A percentile compares a stretch with the other conserved stretches of the same genome.
Conservation (phyloP, 2,113 vertebrate genomes). For the Cephalopterus ornatus region DNA sequence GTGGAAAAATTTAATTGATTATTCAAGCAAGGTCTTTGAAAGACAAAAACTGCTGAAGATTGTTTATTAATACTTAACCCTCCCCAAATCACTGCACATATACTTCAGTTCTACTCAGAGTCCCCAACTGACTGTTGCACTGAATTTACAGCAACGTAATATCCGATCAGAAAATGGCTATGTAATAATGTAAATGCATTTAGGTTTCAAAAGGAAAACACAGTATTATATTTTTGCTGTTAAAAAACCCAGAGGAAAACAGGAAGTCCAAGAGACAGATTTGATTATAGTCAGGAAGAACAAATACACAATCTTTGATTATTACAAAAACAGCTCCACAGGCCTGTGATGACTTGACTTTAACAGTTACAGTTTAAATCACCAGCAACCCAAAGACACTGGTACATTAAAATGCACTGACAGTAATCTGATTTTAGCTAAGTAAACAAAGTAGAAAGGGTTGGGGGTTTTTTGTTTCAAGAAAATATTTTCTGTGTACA, state of each 20-base stretch:
- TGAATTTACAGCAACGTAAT: neutral
- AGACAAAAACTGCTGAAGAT: neutral
- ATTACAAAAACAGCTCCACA: neutral
- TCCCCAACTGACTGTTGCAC: neutral
- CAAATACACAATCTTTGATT: neutral
- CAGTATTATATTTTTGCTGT: neutral
- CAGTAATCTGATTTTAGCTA: neutral
- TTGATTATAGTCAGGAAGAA: constrained; percentile 31
- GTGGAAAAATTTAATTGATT: neutral
- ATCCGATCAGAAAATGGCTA: neutral
- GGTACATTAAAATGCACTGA: neutral
- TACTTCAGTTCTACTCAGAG: neutral
- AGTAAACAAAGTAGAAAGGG: neutral
- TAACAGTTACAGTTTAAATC: neutral
- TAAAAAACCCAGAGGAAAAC: neutral
- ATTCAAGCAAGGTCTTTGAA: neutral
- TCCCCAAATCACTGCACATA: rapidly evolving
- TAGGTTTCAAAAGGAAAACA: neutral
- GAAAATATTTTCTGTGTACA: neutral
- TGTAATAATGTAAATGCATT: neutral
- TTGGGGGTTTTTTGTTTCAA: neutral
- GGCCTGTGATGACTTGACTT: neutral
- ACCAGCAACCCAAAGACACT: neutral
- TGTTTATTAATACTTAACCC: neutral
- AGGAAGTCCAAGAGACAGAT: constrained; percentile 37